A percentile compares a stretch with the other conserved stretches of the same genome.
Conservation (phyloP, 1,140 invertebrate genomes). For the Diachasma alloeum region DNA sequence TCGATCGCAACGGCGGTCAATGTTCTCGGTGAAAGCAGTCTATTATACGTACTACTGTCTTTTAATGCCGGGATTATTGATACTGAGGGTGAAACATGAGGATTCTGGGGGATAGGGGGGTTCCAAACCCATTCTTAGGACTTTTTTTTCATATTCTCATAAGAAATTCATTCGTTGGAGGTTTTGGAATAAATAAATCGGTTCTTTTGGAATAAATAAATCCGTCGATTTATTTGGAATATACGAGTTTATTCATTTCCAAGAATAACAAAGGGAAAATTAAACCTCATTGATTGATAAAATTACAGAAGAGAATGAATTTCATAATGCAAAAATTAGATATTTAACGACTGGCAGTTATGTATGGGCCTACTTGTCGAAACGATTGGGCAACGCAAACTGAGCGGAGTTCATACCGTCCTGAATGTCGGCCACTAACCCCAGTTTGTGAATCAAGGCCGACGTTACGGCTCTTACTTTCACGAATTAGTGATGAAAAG, state of each 20-base stretch:
- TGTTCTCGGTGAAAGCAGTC: conserved; percentile 56
- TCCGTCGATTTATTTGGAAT: too few relatives aligned
- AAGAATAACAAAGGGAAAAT: too few relatives aligned
- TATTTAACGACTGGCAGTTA: not conserved
- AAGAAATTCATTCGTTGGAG: too few relatives aligned
- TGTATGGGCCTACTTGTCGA: conserved; percentile 33
- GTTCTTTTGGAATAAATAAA: too few relatives aligned
- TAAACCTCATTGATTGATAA: not conserved
- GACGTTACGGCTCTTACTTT: conserved; percentile 24
- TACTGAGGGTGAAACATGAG: not conserved
- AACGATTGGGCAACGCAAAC: conserved; percentile 44
- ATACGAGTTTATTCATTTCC: too few relatives aligned
- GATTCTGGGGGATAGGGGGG: not conserved
- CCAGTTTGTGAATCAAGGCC: conserved; percentile 54
- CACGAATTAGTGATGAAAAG: not conserved
- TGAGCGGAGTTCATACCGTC: conserved; percentile 44
- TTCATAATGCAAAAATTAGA: not conserved
- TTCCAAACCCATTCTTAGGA: too few relatives aligned
- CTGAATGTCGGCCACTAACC: conserved; percentile 59
- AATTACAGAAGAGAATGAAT: not conserved
- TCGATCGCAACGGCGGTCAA: conserved; percentile 55
- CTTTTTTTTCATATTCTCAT: too few relatives aligned
- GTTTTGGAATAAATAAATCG: too few relatives aligned
- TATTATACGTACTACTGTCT: not conserved
- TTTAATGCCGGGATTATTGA: not conserved